Evolutionary conservation across 2,888 invertebrate genomes (phyloP).

Genomic region (Neoscelio sp.): DNA sequence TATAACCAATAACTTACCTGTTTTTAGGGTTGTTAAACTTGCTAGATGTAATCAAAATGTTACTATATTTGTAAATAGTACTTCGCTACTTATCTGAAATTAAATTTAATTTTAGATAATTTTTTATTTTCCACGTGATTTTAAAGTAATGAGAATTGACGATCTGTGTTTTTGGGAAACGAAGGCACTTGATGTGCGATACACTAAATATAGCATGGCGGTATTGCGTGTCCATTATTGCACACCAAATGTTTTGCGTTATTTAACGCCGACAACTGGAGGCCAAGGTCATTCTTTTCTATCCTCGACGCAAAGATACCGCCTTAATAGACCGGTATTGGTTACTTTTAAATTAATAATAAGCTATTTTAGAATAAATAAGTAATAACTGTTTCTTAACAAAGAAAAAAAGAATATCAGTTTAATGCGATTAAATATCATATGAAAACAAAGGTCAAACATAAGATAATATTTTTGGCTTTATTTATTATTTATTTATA

Average conservation of each 20-base stretch:
- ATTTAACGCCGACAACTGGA: constrained; percentile 71
- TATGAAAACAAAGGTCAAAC: too few relatives aligned
- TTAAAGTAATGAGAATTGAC: not conserved
- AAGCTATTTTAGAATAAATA: not conserved
- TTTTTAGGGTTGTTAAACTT: constrained; percentile 46
- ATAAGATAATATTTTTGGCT: too few relatives aligned
- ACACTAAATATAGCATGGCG: constrained; percentile 51
- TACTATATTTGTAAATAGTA: not conserved
- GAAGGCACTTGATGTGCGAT: constrained; percentile 8
- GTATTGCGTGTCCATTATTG: constrained; percentile 77
- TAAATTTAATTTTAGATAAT: constrained; percentile 13
- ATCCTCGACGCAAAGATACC: constrained; percentile 48
- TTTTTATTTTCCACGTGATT: not conserved
- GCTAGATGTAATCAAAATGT: constrained; percentile 29
- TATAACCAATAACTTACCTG: too few relatives aligned
- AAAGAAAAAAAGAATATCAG: too few relatives aligned
- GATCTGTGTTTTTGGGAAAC: not conserved
- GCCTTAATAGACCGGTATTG: not conserved
- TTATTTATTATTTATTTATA: too few relatives aligned
- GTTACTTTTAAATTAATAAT: not conserved
- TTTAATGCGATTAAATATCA: too few relatives aligned
- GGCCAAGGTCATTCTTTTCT: constrained; percentile 74
- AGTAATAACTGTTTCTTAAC: too few relatives aligned
- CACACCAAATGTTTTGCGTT: constrained; percentile 72
- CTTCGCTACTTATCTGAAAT: not conserved